phyloP scores from a whole-genome alignment of 2,888 invertebrate species.

The Coenonympha arcania region DNA sequence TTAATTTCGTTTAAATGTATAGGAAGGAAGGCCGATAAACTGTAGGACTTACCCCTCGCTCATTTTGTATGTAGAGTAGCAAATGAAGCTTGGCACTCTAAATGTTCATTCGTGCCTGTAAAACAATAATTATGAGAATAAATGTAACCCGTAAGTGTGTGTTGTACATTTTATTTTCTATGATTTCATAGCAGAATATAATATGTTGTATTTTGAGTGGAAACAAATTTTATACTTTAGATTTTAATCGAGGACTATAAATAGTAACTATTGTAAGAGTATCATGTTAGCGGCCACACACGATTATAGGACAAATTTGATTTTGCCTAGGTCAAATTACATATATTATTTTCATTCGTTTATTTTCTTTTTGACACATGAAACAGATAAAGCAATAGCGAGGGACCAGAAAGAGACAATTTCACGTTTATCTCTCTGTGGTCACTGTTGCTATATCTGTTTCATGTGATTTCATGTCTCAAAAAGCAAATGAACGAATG shows the following conservation, averaged over 20 bases:
- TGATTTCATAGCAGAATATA: slow-evolving; percentile 48
- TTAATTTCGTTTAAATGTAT: slow-evolving; percentile 3
- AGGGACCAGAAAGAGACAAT: no score
- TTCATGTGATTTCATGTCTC: no score
- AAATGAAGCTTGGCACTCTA: slow-evolving; percentile 48
- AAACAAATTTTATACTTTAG: slow-evolving; percentile 61
- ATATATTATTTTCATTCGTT: no score
- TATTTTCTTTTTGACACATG: no score
- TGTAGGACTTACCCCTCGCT: slow-evolving; percentile 69
- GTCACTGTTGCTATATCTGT: no score
- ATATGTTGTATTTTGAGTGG: slow-evolving; percentile 48
- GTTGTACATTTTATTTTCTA: slow-evolving; percentile 37
- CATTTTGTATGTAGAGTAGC: slow-evolving; percentile 55
- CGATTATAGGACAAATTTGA: no score
- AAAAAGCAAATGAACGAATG: no score
- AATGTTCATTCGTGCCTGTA: slow-evolving; percentile 67
- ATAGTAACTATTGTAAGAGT: slow-evolving; percentile 41
- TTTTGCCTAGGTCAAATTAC: no score
- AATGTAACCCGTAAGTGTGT: slow-evolving; percentile 40
- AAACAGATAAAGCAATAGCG: no score
- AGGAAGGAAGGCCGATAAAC: slow-evolving; percentile 24
- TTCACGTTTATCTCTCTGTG: no score
- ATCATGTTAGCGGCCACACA: no score
- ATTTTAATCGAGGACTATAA: slow-evolving; percentile 38
- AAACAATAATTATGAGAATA: slow-evolving; percentile 44